Base-by-base conservation (phyloP, 2,888 invertebrate species). In the Troglohyphantes excavatus region DNA sequence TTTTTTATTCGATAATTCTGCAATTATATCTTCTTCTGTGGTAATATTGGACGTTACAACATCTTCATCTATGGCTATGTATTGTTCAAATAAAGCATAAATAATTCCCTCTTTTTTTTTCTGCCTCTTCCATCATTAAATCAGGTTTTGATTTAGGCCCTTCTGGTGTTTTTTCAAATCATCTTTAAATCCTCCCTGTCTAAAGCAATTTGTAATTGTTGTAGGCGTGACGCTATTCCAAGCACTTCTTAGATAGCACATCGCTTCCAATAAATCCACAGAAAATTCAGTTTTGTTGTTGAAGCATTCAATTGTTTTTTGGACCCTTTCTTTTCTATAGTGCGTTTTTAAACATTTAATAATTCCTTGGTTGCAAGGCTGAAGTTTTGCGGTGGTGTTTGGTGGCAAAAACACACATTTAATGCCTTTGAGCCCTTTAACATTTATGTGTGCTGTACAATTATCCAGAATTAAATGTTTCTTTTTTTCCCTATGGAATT, bases 181-280 rank as follows among this genome's bases (percentile, higher is more conserved):
- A 1, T 53, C 17, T 17, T 53, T 53, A 53, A 53, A 53, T 17
- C 53, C 53, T 13, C 17, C 53, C 0, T n/a, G 53, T n/a, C 17
- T 53, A 17, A 53, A 53, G 17, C 5, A 53, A 53, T 53, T 53
- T 53, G 5, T 0, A 53, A 53, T 53, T 17, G 53, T 1, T 53
- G 13, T n/a, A 13, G n/a, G 17, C 9, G 13, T n/a, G 5, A 53
- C 53, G 17, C 17, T 7, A 17, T 53, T n/a, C 53, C 53, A 53
- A n/a, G 53, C n/a, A 13, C n/a, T n/a, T 53, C n/a, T 53, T 53
- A 53, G n/a, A n/a, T 53, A 53, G 17, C 53, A 53, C n/a, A 53
- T 53, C 5, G n/a, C 53, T n/a, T 53, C 53, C 53, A 53, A n/a
- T n/a, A 53, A 39, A n/a, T 53, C n/a, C 53, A 53, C 53, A 53